These are phyloP conservation scores for Ceratosolen fusciceps DNA, from an alignment of 1,140 invertebrate species.

Conservation along the genomic window DNA sequence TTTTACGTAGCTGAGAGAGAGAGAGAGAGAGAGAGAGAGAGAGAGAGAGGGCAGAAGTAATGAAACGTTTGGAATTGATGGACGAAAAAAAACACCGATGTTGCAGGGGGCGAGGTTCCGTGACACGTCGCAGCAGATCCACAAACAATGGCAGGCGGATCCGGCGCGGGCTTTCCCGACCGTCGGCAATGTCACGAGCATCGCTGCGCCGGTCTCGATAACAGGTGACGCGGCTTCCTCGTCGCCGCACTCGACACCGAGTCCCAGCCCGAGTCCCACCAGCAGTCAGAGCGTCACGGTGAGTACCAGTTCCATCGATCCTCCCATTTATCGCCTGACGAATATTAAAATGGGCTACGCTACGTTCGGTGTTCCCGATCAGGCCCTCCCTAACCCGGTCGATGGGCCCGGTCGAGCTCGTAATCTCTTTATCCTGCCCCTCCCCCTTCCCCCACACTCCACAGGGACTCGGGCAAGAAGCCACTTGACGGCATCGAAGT, in stretches of 20 bases:
- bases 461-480: no score
- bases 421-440: no score
- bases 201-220: conserved; percentile 10
- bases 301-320: conserved; percentile 53
- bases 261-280: conserved; percentile 66
- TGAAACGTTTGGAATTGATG: not conserved
- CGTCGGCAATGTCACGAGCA: conserved; percentile 57
- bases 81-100: not conserved
- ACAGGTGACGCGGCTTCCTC: conserved; percentile 44
- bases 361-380: no score
- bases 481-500: no score
- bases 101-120: conserved; percentile 68
- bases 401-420: no score
- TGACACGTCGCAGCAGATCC: conserved; percentile 70
- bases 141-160: conserved; percentile 70
- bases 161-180: conserved; percentile 68
- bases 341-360: no score
- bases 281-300: conserved; percentile 64
- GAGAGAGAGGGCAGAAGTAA: not conserved
- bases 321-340: no score
- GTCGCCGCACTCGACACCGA: conserved; percentile 66
- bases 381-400: no score
- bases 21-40: conserved; percentile 15
- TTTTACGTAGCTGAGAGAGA: not conserved
- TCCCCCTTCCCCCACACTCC: no score